A percentile compares a stretch with the other conserved stretches of the same genome.
Evolutionary conservation across 2,797 vertebrate species (phyloP).

Genomic region (Melanotaenia parkinsoni): DNA sequence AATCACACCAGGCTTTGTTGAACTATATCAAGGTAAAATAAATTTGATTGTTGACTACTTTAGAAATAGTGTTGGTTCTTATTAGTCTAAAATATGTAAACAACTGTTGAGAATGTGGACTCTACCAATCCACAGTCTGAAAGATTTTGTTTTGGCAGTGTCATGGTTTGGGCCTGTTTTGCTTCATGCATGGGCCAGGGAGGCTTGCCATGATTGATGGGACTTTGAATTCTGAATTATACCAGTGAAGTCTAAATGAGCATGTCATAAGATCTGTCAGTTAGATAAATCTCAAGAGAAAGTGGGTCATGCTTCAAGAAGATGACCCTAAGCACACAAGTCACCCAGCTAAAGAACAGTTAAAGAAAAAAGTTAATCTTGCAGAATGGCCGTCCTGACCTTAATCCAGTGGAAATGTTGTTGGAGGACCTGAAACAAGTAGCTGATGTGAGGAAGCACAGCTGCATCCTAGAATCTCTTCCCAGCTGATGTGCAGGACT

Average conservation of each 20-base stretch:
- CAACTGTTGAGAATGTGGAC: background rate
- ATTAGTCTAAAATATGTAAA: background rate
- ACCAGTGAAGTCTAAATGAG: background rate
- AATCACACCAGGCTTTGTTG: background rate
- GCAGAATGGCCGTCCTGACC: background rate
- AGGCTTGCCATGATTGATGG: background rate
- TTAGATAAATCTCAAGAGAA: background rate
- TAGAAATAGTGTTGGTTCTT: background rate
- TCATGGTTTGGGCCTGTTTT: background rate
- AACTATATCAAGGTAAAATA: background rate
- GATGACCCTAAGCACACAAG: conserved; percentile 2
- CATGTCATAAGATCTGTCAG: background rate
- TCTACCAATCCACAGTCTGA: background rate
- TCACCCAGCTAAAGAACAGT: background rate
- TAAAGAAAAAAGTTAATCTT: background rate
- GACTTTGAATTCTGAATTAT: background rate
- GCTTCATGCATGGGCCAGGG: background rate
- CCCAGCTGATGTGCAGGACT: background rate
- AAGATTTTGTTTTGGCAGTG: background rate
- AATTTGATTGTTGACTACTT: background rate
- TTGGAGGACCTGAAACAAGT: background rate
- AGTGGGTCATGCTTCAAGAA: background rate
- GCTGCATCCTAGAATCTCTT: background rate
- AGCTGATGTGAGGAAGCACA: background rate
- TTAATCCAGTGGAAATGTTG: background rate